Evolutionary conservation across 1,140 invertebrate genomes (phyloP).

Genomic region (Drosophila pallidifrons): DNA sequence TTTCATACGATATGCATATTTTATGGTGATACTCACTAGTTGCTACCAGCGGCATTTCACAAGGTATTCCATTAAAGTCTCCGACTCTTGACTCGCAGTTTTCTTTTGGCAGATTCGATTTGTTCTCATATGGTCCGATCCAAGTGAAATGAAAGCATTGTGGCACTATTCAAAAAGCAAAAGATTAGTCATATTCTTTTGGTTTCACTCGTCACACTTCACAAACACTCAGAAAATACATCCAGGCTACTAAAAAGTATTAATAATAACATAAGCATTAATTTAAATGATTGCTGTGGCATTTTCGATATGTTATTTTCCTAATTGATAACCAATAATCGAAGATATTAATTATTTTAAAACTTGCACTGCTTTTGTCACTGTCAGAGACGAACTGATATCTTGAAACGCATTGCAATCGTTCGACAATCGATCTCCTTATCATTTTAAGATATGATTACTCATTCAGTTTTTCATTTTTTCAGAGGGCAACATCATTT

Average conservation of each 20-base stretch:
- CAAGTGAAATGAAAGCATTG: conserved; percentile 80
- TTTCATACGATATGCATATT: neutral
- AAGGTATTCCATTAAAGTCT: conserved; percentile 73
- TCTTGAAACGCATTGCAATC: conserved; percentile 14
- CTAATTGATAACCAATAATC: conserved; percentile 23
- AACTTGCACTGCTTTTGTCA: conserved; percentile 39
- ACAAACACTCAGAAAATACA: conserved; percentile 62
- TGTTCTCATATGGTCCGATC: conserved; percentile 74
- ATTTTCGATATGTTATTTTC: conserved; percentile 50
- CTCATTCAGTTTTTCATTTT: neutral
- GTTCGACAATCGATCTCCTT: conserved; percentile 26
- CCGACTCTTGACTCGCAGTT: conserved; percentile 65
- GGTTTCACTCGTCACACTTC: conserved; percentile 1
- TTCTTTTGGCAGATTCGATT: conserved; percentile 58
- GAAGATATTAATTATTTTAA: conserved; percentile 9
- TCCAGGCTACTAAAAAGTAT: conserved; percentile 35
- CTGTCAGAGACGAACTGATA: conserved; percentile 58
- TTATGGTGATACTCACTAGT: conserved; percentile 53
- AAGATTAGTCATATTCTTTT: conserved; percentile 2
- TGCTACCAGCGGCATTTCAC: conserved; percentile 64
- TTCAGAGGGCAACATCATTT: neutral
- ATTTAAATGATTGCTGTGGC: conserved; percentile 43
- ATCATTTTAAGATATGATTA: conserved; percentile 21
- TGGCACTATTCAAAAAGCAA: conserved; percentile 48
- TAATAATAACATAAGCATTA: conserved; percentile 33